A percentile compares a stretch with the other conserved stretches of the same genome.
These are phyloP conservation scores for Tenthredo amoena DNA, from an alignment of 2,888 invertebrate genomes.

Conservation along the genomic window DNA sequence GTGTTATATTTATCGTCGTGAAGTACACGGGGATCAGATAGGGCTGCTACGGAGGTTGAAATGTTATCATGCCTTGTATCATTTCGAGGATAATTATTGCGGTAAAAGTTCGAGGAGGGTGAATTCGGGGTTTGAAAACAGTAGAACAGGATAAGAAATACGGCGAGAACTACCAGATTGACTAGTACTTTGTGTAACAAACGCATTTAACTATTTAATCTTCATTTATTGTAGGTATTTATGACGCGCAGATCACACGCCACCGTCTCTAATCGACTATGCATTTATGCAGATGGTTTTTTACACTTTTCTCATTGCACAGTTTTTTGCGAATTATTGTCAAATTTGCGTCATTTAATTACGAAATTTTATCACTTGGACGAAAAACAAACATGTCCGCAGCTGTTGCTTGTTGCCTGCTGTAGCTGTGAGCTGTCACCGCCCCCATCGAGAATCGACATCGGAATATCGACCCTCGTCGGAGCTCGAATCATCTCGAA, in stretches of 20 bases:
- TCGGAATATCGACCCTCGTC: background rate
- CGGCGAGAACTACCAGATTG: constrained; percentile 67
- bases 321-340: background rate
- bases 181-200: constrained; percentile 73
- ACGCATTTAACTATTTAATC: constrained; percentile 70
- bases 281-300: constrained; percentile 15
- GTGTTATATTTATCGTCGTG: background rate
- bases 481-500: background rate
- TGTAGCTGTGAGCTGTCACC: background rate
- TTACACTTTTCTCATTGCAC: background rate
- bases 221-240: constrained; percentile 42
- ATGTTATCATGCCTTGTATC: constrained; percentile 60
- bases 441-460: background rate
- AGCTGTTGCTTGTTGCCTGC: background rate
- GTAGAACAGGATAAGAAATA: constrained; percentile 72
- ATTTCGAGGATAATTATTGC: constrained; percentile 57
- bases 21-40: background rate
- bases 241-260: constrained; percentile 46
- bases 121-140: constrained; percentile 71
- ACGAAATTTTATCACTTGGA: background rate
- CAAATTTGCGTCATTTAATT: background rate
- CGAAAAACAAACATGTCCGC: constrained; percentile 38
- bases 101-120: constrained; percentile 61
- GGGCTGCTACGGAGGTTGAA: constrained; percentile 62
- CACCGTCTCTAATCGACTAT: background rate